phyloP scores from a whole-genome alignment of 2,888 invertebrate species.

The Xestia sexstrigata region DNA sequence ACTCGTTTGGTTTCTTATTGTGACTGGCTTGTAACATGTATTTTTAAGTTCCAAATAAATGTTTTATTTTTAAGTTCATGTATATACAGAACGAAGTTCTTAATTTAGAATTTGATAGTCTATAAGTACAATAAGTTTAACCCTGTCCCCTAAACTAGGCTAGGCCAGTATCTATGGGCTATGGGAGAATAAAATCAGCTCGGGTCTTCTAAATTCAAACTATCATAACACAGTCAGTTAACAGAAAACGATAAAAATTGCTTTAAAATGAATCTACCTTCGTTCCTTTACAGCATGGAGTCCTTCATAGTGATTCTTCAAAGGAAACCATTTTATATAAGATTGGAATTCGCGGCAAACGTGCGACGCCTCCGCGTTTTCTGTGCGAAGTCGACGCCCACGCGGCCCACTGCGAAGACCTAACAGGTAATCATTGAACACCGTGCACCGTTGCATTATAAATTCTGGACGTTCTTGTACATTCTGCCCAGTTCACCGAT shows the following conservation, averaged over 20 bases:
- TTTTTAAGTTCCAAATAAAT: no score
- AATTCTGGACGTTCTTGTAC: background rate
- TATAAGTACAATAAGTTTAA: background rate
- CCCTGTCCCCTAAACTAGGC: background rate
- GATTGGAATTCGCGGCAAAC: background rate
- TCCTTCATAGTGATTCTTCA: background rate
- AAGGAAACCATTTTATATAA: background rate
- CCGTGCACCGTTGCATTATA: background rate
- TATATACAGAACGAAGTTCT: background rate
- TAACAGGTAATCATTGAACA: background rate
- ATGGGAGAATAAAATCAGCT: background rate
- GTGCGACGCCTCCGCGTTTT: background rate
- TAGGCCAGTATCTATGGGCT: background rate
- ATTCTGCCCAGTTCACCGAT: conserved; percentile 17
- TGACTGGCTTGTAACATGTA: no score
- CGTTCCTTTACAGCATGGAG: background rate
- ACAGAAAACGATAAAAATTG: background rate
- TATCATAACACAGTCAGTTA: background rate
- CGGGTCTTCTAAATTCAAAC: background rate
- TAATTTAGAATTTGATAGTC: background rate
- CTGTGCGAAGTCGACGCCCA: background rate
- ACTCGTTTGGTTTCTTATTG: no score
- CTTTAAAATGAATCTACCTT: no score
- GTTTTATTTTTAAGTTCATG: no score
- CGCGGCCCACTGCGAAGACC: background rate